Conservation (phyloP, 2,113 vertebrate genomes). For the Oxygymnocypris stewartii region DNA sequence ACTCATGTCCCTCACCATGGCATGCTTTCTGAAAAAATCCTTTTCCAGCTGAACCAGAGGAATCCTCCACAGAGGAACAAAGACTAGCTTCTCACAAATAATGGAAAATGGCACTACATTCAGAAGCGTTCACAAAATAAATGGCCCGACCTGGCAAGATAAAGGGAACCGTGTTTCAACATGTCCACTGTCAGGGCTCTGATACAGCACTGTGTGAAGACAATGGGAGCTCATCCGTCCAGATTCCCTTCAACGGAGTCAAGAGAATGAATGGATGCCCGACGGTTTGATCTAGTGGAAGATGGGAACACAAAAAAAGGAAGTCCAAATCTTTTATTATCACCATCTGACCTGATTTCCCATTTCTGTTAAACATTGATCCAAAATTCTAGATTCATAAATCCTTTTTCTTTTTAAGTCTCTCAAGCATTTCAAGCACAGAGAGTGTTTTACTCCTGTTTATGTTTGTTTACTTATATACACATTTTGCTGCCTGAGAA, state of each 20-base stretch:
- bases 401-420: neutral
- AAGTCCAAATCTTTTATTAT: constrained; percentile 41
- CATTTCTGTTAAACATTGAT: constrained; percentile 31
- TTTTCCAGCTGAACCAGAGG: constrained; percentile 55
- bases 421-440: neutral
- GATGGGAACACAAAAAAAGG: constrained; percentile 23
- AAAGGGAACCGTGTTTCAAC: constrained; percentile 43
- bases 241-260: constrained; percentile 20
- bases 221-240: constrained; percentile 6
- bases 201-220: constrained; percentile 21
- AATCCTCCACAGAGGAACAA: constrained; percentile 55
- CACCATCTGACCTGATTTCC: constrained; percentile 53
- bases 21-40: constrained; percentile 44
- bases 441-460: neutral
- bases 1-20: neutral
- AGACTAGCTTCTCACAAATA: constrained; percentile 47
- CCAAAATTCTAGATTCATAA: neutral
- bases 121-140: neutral
- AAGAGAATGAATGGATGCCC: neutral
- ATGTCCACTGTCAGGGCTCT: constrained; percentile 13
- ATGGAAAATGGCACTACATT: constrained; percentile 39
- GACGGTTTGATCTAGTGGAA: neutral
- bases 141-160: constrained; percentile 32
- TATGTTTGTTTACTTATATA: neutral
- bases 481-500: neutral